Evolutionary conservation across 2,113 vertebrate species (phyloP).

Genomic region (Prunella himalayana): DNA sequence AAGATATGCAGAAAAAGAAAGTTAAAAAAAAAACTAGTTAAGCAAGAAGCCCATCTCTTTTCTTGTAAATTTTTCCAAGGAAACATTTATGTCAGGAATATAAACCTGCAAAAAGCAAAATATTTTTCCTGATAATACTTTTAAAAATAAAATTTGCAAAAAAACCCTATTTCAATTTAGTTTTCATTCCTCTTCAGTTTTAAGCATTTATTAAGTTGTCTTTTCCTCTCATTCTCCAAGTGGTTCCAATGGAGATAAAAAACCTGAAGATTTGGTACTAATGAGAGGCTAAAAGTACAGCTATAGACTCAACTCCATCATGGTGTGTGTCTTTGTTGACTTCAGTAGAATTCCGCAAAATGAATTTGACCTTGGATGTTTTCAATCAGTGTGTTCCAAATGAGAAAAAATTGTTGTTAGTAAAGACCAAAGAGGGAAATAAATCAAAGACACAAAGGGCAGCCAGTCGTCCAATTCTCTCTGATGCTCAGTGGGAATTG

Average conservation of each 20-base stretch:
- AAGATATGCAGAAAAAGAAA: not conserved
- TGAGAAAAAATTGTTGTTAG: constrained; percentile 67
- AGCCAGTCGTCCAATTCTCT: constrained; percentile 53
- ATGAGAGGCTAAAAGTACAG: constrained; percentile 36
- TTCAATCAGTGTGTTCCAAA: constrained; percentile 62
- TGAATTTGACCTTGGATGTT: constrained; percentile 66
- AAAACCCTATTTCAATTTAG: not conserved
- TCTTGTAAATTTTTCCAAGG: not conserved
- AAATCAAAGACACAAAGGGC: constrained; percentile 66
- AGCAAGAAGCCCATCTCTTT: not conserved
- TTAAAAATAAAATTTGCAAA: not conserved
- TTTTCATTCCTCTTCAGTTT: not conserved
- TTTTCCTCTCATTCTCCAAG: not conserved
- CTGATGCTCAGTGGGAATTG: constrained; percentile 60
- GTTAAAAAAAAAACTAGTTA: not conserved
- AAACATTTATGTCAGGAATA: not conserved
- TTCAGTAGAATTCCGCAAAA: constrained; percentile 49
- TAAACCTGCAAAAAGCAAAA: not conserved
- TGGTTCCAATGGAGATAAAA: not conserved
- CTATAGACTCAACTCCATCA: constrained; percentile 30
- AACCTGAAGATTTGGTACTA: not conserved
- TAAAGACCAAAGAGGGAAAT: constrained; percentile 61
- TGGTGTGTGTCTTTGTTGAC: constrained; percentile 41
- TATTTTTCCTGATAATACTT: not conserved
- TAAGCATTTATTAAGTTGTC: not conserved